Conservation (phyloP, 2,797 vertebrate genomes). For the Dallia pectoralis region DNA sequence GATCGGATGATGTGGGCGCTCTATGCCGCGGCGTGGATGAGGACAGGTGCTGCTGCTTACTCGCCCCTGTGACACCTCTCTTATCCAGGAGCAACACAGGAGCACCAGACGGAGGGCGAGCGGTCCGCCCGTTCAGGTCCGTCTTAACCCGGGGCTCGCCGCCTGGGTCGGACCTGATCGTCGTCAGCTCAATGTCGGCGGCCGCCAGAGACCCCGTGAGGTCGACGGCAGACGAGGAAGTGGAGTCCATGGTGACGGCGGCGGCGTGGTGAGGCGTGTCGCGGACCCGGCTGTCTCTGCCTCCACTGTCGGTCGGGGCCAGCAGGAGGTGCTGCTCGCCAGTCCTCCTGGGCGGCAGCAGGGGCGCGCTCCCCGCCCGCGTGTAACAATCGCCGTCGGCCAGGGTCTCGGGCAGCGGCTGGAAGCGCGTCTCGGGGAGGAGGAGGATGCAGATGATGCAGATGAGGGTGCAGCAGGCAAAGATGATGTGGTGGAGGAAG, state of each 20-base stretch:
- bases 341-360: conserved; percentile 84
- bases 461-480: conserved; percentile 97
- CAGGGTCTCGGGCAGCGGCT: conserved; percentile 89
- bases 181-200: conserved; percentile 28
- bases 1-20: conserved; percentile 46
- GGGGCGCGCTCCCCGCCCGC: conserved; percentile 70
- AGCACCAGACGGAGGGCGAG: conserved; percentile 26
- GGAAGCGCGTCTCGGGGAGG: conserved; percentile 89
- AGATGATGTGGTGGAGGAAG: conserved; percentile 97
- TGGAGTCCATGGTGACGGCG: conserved; percentile 79
- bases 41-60: conserved; percentile 53
- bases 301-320: conserved; percentile 82
- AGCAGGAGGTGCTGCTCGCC: conserved; percentile 86
- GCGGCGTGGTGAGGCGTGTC: conserved; percentile 76
- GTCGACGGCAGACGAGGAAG: conserved; percentile 78
- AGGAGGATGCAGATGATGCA: conserved; percentile 98
- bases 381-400: conserved; percentile 87
- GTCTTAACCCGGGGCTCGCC: conserved; percentile 3
- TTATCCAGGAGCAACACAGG: conserved; percentile 26
- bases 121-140: conserved; percentile 53
- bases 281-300: conserved; percentile 84
- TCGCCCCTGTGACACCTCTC: conserved; percentile 34
- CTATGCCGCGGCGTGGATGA: conserved; percentile 59
- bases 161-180: conserved; percentile 22
- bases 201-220: conserved; percentile 38